Evolutionary conservation across 2,113 vertebrate genomes (phyloP).

Genomic region (Emydura subglobosa): DNA sequence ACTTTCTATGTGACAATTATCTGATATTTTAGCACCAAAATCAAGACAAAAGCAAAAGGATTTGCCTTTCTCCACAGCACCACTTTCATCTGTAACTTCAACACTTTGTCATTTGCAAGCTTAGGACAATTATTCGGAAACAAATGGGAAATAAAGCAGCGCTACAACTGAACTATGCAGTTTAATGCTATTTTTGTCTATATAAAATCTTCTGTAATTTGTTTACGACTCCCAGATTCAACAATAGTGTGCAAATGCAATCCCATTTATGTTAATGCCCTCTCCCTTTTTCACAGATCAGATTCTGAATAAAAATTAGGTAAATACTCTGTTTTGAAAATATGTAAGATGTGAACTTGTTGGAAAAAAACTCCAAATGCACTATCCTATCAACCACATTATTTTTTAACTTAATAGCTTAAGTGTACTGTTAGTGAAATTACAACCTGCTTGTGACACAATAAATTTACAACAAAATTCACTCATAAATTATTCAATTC

Average conservation of each 20-base stretch:
- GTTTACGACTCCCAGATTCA: slow-evolving; percentile 81
- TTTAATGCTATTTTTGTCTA: slow-evolving; percentile 77
- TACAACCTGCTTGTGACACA: slow-evolving; percentile 90
- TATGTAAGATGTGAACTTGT: slow-evolving; percentile 82
- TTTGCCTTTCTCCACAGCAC: background rate
- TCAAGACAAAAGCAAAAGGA: background rate
- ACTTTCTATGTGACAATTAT: background rate
- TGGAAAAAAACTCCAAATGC: slow-evolving; percentile 72
- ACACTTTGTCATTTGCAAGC: slow-evolving; percentile 16
- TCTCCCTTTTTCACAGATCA: slow-evolving; percentile 75
- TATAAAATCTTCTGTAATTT: slow-evolving; percentile 81
- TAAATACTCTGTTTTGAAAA: slow-evolving; percentile 86
- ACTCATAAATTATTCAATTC: slow-evolving; percentile 91
- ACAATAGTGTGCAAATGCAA: slow-evolving; percentile 82
- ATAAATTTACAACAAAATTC: slow-evolving; percentile 89
- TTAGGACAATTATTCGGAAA: slow-evolving; percentile 50
- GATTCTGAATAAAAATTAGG: slow-evolving; percentile 85
- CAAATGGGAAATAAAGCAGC: slow-evolving; percentile 39
- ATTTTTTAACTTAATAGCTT: slow-evolving; percentile 88
- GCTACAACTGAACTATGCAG: background rate
- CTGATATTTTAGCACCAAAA: background rate
- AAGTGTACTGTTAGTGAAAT: slow-evolving; percentile 91
- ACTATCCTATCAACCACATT: slow-evolving; percentile 77
- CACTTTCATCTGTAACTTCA: background rate
- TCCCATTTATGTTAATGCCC: slow-evolving; percentile 82